Conservation (phyloP, 2,888 invertebrate genomes). For the Chorisops tibialis region DNA sequence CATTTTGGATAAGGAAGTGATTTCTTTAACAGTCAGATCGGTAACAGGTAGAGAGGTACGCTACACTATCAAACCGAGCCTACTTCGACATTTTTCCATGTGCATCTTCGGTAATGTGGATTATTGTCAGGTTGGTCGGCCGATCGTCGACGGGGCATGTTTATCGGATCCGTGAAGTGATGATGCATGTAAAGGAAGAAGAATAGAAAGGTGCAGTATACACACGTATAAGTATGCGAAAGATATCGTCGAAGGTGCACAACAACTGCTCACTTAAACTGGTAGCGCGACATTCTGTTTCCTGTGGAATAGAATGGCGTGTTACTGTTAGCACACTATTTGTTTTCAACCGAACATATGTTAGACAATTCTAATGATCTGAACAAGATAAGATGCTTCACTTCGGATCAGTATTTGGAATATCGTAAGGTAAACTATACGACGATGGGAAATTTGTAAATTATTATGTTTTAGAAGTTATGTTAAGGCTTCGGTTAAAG, state of each 20-base stretch:
- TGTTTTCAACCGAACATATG: conserved; percentile 24
- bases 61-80: not conserved
- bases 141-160: no score
- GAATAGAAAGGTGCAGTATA: not conserved
- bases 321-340: conserved; percentile 26
- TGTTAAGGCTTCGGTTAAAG: not conserved
- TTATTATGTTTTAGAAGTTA: conserved; percentile 1
- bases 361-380: conserved; percentile 23
- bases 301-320: not conserved
- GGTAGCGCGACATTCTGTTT: conserved; percentile 8
- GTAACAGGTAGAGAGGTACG: not conserved
- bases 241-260: not conserved
- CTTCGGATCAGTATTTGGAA: not conserved
- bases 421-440: not conserved
- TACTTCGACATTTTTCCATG: not conserved
- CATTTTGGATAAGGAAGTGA: conserved; percentile 15
- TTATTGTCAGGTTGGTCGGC: conserved; percentile 3
- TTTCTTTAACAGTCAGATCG: not conserved
- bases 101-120: not conserved
- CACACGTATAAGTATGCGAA: not conserved
- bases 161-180: conserved; percentile 6
- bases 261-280: not conserved
- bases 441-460: conserved; percentile 21
- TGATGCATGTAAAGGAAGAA: not conserved
- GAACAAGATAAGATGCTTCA: conserved; percentile 14